These are phyloP conservation scores for Eledona agricola DNA, from an alignment of 2,888 invertebrate species.

Conservation along the genomic window DNA sequence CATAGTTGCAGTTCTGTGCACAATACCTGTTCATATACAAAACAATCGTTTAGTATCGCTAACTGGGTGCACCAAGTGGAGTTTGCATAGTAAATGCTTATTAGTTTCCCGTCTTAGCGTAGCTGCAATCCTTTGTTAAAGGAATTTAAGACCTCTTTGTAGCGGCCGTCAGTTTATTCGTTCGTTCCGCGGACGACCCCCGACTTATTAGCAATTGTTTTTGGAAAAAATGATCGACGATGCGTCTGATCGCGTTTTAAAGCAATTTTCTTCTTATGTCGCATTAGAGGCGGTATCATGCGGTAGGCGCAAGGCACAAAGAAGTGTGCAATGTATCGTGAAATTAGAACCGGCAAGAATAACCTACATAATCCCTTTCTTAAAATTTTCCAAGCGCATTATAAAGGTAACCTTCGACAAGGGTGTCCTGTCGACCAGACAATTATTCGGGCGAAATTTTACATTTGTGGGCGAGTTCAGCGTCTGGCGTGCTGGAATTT, in stretches of 20 bases:
- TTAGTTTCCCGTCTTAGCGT: constrained; percentile 47
- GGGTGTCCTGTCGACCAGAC: constrained; percentile 27
- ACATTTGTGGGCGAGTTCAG: no score
- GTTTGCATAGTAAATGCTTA: constrained; percentile 47
- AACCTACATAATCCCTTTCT: constrained; percentile 53
- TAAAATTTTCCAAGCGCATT: constrained; percentile 50
- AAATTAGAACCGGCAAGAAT: constrained; percentile 55
- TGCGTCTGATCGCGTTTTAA: no score
- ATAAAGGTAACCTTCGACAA: constrained; percentile 46
- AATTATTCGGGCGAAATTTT: no score
- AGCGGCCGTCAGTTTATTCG: constrained; percentile 47
- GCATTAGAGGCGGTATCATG: constrained; percentile 37
- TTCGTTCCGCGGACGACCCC: no score
- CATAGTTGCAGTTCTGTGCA: constrained; percentile 33
- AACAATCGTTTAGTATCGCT: constrained; percentile 44
- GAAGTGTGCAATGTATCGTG: constrained; percentile 51
- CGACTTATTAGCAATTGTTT: no score
- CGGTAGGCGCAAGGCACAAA: constrained; percentile 38
- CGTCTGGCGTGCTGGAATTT: constrained; percentile 36
- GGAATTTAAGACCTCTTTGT: constrained; percentile 52
- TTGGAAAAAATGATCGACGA: no score
- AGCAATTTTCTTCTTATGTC: constrained; percentile 40
- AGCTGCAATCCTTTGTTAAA: constrained; percentile 48
- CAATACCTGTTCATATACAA: constrained; percentile 43
- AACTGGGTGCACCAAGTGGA: constrained; percentile 39